phyloP scores from a whole-genome alignment of 2,888 invertebrate genomes.

The Chalcis sispes region DNA sequence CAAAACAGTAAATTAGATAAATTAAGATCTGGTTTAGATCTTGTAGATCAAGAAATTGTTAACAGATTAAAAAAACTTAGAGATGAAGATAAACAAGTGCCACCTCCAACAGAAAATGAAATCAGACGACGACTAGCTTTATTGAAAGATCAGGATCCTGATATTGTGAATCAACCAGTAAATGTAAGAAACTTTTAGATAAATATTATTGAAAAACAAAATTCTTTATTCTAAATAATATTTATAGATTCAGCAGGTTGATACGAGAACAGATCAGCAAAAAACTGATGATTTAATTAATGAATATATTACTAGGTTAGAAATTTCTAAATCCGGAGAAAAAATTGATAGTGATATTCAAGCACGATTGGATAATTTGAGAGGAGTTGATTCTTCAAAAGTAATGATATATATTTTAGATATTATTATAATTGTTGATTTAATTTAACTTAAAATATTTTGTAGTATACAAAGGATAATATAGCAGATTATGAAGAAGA shows the following conservation, averaged over 20 bases:
- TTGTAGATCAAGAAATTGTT: conserved; percentile 80
- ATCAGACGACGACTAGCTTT: conserved; percentile 81
- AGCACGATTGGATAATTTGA: conserved; percentile 73
- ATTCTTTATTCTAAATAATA: conserved; percentile 18
- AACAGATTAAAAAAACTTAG: conserved; percentile 84
- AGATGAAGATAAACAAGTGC: conserved; percentile 76
- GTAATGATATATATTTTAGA: conserved; percentile 43
- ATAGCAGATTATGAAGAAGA: conserved; percentile 70
- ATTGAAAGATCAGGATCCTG: conserved; percentile 80
- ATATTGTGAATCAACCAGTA: conserved; percentile 58
- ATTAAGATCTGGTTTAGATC: conserved; percentile 76
- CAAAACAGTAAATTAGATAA: conserved; percentile 72
- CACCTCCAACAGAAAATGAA: conserved; percentile 81
- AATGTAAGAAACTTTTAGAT: conserved; percentile 61
- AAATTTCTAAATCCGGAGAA: conserved; percentile 58
- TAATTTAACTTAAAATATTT: not conserved
- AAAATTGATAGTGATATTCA: conserved; percentile 74
- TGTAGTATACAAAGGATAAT: conserved; percentile 28
- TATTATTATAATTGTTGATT: not conserved
- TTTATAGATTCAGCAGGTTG: conserved; percentile 73
- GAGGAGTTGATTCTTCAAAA: conserved; percentile 74
- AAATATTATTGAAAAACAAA: not conserved
- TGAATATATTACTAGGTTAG: conserved; percentile 76
- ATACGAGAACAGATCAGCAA: conserved; percentile 82
- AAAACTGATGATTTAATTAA: conserved; percentile 84